These are phyloP conservation scores for Syncerus caffer DNA, from an alignment of 2,797 vertebrate species.

Conservation along the genomic window DNA sequence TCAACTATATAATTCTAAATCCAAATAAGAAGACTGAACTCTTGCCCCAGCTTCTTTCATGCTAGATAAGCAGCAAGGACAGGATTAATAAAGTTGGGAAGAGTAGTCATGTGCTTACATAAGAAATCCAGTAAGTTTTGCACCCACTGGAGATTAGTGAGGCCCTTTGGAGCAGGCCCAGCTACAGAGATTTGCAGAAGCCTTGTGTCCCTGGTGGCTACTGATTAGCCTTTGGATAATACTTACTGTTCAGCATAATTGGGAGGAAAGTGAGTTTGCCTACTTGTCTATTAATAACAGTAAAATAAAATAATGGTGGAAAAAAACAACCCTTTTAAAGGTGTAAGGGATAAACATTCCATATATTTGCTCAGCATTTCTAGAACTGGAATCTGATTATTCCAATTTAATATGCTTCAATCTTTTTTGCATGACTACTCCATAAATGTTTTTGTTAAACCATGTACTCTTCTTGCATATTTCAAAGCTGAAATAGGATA, in stretches of 20 bases:
- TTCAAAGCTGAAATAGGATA: constrained; percentile 21
- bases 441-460: not conserved
- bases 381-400: not conserved
- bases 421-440: not conserved
- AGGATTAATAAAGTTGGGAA: not conserved
- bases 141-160: not conserved
- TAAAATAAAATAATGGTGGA: not conserved
- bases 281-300: not conserved
- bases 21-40: not conserved
- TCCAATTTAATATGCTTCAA: not conserved
- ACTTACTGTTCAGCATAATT: not conserved
- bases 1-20: not conserved
- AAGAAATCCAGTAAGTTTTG: not conserved
- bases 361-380: not conserved
- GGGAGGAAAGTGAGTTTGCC: not conserved
- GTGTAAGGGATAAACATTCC: not conserved
- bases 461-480: not conserved
- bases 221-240: not conserved
- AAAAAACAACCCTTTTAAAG: not conserved
- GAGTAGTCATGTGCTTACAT: not conserved
- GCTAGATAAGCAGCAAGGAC: not conserved
- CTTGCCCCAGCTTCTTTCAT: not conserved
- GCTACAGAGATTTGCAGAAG: not conserved
- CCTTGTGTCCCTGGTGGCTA: not conserved
- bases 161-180: not conserved